Base-by-base conservation (phyloP, 2,113 vertebrate genomes). In the Lepisosteus osseus region DNA sequence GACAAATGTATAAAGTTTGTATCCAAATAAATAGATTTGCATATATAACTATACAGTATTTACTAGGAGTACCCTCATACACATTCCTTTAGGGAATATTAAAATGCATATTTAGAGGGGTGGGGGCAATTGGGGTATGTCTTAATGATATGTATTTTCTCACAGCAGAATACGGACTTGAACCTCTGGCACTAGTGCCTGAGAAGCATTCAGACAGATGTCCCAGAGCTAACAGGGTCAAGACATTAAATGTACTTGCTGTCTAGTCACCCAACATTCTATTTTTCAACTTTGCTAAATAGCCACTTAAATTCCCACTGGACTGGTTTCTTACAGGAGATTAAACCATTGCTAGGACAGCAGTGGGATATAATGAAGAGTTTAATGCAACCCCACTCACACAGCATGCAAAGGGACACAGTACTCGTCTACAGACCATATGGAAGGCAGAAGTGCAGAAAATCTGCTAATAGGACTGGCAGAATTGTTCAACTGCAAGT, bases 341-440 rank as follows among this genome's bases (percentile, higher is more conserved):
- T 56, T 8, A 56, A n/a, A 56, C 44, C 54, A 69, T 69, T 51
- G 3, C 17, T 54, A 12, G 51, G 17, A 57, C 67, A 56, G 65
- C 8, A 67, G 65, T 67, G 9, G 11, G 56, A 45, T 15, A 44
- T 45, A 67, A 67, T 45, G 42, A 45, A 67, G n/a, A 67, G 8
- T 15, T 65, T 29, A 65, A 43, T 55, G 17, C 44, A 64, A 64
- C 17, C 61, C 17, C 7, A 62, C 43, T 71, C 17, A 7, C 12
- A n/a, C 6, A 3, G 13, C 69, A 44, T 71, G 59, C 17, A 9
- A 71, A 63, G 59, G 61, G 29, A 54, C 17, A 41, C 43, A 70
- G n/a, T 51, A 61, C 15, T 62, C 40, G 12, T 62, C 59, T 70
- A 42, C 57, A 62, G 69, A 14, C 59, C 69, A 70, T 29, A 69